These are phyloP conservation scores for Pteromalus puparum DNA, from an alignment of 1,140 invertebrate genomes.

Conservation along the genomic window DNA sequence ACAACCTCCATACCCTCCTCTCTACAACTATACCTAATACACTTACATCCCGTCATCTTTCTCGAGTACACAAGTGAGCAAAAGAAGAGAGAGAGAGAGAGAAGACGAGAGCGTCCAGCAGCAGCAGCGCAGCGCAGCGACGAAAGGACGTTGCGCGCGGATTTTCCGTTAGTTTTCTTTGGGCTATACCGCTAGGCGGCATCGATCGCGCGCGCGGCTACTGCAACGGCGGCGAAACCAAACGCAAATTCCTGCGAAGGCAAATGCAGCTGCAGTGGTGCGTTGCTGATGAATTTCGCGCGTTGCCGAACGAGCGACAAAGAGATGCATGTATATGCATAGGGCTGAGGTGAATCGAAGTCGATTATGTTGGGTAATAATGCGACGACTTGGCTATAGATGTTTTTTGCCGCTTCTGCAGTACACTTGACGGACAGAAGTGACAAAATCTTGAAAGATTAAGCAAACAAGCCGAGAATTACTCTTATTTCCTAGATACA, in stretches of 20 bases:
- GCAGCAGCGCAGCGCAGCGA: not conserved
- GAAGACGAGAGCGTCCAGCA: not conserved
- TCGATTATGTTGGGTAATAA: not conserved
- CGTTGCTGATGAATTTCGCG: not conserved
- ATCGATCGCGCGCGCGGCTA: conserved; percentile 31
- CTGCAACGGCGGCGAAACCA: conserved; percentile 13
- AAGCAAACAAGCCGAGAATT: not conserved
- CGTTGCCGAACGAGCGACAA: not conserved
- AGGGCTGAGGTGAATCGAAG: not conserved
- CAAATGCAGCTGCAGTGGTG: not conserved
- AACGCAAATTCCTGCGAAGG: conserved; percentile 39
- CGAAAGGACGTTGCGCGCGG: conserved; percentile 22
- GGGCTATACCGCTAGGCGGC: conserved; percentile 48
- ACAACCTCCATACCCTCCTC: too few species aligned
- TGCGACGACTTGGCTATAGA: too few species aligned
- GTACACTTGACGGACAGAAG: not conserved
- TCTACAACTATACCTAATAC: too few species aligned
- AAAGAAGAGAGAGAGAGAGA: conserved; percentile 12
- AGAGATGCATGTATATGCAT: too few species aligned
- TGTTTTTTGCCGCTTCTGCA: too few species aligned
- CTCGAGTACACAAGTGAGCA: not conserved
- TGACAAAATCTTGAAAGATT: not conserved
- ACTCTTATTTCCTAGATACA: not conserved
- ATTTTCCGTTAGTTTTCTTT: conserved; percentile 52
- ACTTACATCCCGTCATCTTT: not conserved